Evolutionary conservation across 2,797 vertebrate genomes (phyloP), one percentile per base, ranked within the genome.

Genomic region (Amniataba percoides): DNA sequence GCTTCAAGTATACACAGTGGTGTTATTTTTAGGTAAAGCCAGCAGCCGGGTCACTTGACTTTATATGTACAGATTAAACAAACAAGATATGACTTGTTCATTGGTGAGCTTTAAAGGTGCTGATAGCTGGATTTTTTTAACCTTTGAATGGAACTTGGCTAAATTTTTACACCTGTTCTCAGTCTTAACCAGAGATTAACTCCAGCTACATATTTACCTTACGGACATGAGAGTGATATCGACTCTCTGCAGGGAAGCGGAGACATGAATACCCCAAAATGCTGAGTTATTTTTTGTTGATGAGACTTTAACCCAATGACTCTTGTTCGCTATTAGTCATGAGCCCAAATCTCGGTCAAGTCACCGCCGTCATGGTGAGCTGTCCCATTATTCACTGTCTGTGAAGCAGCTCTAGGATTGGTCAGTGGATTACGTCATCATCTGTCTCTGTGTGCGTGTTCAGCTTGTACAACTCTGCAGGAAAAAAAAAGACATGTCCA

Each of bases 381-480:
- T 61, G 73, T 77, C 71, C 31, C 46, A 46, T 86, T 83, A 86
- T 76, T 79, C 72, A 82, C 69, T 25, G 77, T 82, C 75, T 85
- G 70, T 80, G 36, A 68, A 68, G 42, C 71, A 58, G 58, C 66
- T 74, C 16, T 45, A 34, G 68, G 68, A 76, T 82, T 74, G 55
- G 63, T 64, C 71, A 21, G 12, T 55, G 31, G 45, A 74, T 82
- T 66, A 81, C 58, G 55, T 82, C 48, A 78, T 65, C 21, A 23
- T 68, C 31, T 46, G 49, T 60, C 68, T 83, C 36, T 18, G 52
- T 71, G 49, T 48, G n/a, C n/a, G 27, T 46, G 49, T 52, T 77
- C 40, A n/a, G 60, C 52, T 66, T 12, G 40, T 27, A 1, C 34
- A 42, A 40, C 0, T n/a, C 6, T 11, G 59, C 34, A 56, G 46